Conservation (phyloP, 2,888 invertebrate genomes). For the Pantelozetes paolii region DNA sequence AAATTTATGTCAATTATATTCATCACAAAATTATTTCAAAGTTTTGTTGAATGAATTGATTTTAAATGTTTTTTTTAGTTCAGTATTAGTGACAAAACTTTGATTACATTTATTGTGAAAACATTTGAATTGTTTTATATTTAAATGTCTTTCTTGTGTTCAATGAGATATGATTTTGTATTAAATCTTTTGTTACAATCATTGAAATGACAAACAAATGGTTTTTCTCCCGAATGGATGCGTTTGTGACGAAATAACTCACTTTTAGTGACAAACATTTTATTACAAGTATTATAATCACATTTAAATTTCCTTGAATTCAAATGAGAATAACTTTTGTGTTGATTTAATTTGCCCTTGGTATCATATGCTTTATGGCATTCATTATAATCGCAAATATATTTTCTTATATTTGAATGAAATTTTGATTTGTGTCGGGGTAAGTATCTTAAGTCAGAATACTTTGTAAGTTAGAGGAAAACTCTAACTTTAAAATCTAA, state of each 20-base stretch:
- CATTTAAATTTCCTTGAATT: background rate
- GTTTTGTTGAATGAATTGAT: background rate
- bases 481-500: no score
- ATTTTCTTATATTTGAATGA: background rate
- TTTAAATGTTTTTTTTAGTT: no score
- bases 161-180: no score
- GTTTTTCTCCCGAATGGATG: constrained; percentile 2
- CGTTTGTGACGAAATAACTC: background rate
- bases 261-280: background rate
- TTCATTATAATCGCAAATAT: background rate
- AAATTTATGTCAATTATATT: no score
- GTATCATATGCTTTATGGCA: background rate
- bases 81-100: no score
- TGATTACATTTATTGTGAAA: no score
- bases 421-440: background rate
- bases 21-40: no score
- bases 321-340: background rate
- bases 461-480: no score
- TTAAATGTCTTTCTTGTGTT: no score
- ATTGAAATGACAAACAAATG: background rate
- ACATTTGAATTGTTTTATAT: no score
- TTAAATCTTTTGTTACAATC: no score
- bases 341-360: background rate
- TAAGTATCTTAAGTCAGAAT: no score
- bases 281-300: background rate